Evolutionary conservation across 92 coral and sea anemone genomes (phyloP).

Genomic region (Heliopora coerulea): DNA sequence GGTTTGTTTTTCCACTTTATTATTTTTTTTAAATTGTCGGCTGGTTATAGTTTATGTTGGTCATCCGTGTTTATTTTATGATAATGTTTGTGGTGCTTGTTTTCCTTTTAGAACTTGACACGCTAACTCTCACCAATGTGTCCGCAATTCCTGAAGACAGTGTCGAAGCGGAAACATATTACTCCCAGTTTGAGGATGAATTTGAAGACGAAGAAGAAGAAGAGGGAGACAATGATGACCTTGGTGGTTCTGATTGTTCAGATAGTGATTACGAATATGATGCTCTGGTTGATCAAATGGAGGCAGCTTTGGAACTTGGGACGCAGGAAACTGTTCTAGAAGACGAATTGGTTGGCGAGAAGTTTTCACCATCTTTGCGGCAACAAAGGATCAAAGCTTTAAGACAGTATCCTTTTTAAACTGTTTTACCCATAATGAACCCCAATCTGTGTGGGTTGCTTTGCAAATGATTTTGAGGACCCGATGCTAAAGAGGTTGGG

Average conservation of each 20-base stretch:
- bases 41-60: too few species aligned
- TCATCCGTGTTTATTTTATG: too few species aligned
- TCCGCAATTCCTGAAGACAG: constrained; percentile 89
- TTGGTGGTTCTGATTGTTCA: constrained; percentile 29
- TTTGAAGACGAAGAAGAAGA: constrained; percentile 88
- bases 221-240: constrained; percentile 39
- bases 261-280: constrained; percentile 71
- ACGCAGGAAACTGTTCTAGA: constrained; percentile 55
- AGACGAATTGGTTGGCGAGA: constrained; percentile 63
- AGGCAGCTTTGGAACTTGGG: constrained; percentile 78
- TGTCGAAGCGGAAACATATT: constrained; percentile 83
- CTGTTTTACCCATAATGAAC: neutral
- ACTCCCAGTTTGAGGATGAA: constrained; percentile 94
- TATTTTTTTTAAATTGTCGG: too few species aligned
- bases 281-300: constrained; percentile 79
- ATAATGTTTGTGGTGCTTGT: too few species aligned
- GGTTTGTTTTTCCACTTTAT: too few species aligned
- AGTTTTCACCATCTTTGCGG: constrained; percentile 56
- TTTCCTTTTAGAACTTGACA: constrained; percentile 35
- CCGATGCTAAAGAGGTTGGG: too few species aligned
- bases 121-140: constrained; percentile 61
- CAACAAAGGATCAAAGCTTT: constrained; percentile 71
- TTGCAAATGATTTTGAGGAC: too few species aligned
- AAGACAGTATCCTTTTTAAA: constrained; percentile 74
- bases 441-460: too few species aligned